Base-by-base conservation (phyloP, 2,113 vertebrate species). In the Ceyx margarethae region DNA sequence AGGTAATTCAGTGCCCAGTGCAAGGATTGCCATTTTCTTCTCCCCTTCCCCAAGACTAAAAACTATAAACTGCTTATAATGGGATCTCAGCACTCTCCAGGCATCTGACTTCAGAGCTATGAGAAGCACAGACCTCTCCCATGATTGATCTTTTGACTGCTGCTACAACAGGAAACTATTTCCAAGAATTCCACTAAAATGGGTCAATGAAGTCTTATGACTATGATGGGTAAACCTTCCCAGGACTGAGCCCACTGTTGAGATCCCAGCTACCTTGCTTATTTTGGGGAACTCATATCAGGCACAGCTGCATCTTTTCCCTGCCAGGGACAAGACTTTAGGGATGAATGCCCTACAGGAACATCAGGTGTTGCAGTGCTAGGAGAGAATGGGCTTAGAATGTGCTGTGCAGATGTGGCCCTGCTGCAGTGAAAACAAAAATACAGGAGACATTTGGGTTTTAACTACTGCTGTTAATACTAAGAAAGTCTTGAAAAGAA, bases 351-450 rank as follows among this genome's bases (percentile, higher is more conserved):
- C 25, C 68, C 25, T 8, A 29, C 12, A 26, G 31, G 25, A 25
- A 61, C 35, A 6, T 51, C 0, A 0, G 3, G 23, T n/a, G n/a
- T 13, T 1, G 1, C 17, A 72, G 15, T 1, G 1, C 72, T 67
- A 16, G 14, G 23, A 56, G 19, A 58, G 7, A 14, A 9, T 1
- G 1, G 33, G 19, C 10, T 48, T 42, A 17, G 29, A 54, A 45
- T 0, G 0, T 45, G 31, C 3, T 51, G 18, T 46, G 20, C 1
- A 2, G 19, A 37, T 5, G 4, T 7, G 9, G 22, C 9, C 4
- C n/a, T n/a, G 21, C 18, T 56, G 25, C 28, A 74, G 33, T 9
- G 69, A 48, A 64, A 51, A 5, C 3, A 18, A 14, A 79, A 78
- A 48, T 37, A 35, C 7, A 53, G 23, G 22, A 76, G n/a, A 18